Evolutionary conservation across 2,113 vertebrate genomes (phyloP).

Genomic region (Gorsachius goisagi): DNA sequence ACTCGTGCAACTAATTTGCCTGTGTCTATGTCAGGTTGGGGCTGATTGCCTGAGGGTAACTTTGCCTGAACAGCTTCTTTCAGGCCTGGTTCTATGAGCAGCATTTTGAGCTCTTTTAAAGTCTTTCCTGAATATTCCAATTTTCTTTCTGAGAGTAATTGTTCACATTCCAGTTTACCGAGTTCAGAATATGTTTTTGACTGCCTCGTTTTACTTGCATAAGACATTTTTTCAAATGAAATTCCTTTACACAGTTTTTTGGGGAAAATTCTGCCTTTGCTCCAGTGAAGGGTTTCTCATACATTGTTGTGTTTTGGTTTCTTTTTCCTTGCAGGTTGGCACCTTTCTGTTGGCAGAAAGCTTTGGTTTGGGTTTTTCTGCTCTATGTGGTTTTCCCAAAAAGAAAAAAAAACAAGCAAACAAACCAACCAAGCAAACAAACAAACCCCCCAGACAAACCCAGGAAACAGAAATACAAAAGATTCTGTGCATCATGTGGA

Average conservation of each 20-base stretch:
- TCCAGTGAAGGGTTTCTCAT: neutral
- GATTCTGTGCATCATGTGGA: neutral
- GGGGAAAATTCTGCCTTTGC: neutral
- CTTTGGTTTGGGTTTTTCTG: neutral
- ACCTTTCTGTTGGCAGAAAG: neutral
- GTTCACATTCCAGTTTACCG: neutral
- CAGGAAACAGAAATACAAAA: neutral
- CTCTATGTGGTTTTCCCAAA: neutral
- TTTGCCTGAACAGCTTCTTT: conserved; percentile 16
- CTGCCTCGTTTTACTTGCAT: neutral
- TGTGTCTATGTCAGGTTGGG: neutral
- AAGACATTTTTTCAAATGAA: neutral
- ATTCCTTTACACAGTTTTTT: neutral
- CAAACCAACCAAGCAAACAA: neutral
- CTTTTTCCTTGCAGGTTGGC: neutral
- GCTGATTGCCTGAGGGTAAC: conserved; percentile 14
- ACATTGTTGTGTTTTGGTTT: neutral
- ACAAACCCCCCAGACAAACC: neutral
- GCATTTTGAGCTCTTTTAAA: conserved; percentile 11
- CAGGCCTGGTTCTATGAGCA: neutral
- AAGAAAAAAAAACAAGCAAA: neutral
- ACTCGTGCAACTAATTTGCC: conserved; percentile 17
- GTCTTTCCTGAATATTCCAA: neutral
- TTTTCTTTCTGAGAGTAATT: conserved; percentile 12
- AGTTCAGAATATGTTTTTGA: neutral